phyloP scores from a whole-genome alignment of 2,888 invertebrate genomes.

The Apamea epomidion region DNA sequence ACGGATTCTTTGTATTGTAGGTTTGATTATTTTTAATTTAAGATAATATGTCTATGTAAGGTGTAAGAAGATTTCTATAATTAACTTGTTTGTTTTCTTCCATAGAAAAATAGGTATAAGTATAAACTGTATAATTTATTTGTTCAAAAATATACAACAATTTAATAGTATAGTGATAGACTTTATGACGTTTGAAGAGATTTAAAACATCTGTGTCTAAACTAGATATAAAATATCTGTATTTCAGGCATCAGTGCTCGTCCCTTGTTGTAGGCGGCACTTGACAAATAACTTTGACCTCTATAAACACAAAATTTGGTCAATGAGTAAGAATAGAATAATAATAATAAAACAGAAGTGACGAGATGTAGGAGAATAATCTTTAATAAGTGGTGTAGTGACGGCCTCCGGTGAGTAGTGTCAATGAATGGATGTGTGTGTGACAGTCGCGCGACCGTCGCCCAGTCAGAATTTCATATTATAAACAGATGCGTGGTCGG shows the following conservation, averaged over 20 bases:
- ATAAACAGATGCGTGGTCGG: no score
- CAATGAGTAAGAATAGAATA: no score
- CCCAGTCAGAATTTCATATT: not conserved
- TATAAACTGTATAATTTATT: not conserved
- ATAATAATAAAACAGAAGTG: no score
- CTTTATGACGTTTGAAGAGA: not conserved
- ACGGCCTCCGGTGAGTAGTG: no score
- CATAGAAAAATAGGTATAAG: no score
- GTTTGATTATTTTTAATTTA: conserved; percentile 7
- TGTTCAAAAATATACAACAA: not conserved
- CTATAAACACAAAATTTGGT: not conserved
- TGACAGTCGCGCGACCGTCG: no score
- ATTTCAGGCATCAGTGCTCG: not conserved
- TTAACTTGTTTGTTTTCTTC: not conserved
- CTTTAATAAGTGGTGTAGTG: no score
- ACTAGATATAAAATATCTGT: not conserved
- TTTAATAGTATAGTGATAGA: not conserved
- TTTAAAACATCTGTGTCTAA: not conserved
- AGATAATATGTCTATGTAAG: not conserved
- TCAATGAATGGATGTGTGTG: no score
- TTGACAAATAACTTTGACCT: not conserved
- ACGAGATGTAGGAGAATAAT: no score
- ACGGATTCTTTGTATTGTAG: not conserved
- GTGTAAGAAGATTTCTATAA: not conserved
- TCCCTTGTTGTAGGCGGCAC: not conserved